A percentile compares a stretch with the other conserved stretches of the same genome.
Conservation (phyloP, 2,797 vertebrate genomes). For the Fistularia commersonii region DNA sequence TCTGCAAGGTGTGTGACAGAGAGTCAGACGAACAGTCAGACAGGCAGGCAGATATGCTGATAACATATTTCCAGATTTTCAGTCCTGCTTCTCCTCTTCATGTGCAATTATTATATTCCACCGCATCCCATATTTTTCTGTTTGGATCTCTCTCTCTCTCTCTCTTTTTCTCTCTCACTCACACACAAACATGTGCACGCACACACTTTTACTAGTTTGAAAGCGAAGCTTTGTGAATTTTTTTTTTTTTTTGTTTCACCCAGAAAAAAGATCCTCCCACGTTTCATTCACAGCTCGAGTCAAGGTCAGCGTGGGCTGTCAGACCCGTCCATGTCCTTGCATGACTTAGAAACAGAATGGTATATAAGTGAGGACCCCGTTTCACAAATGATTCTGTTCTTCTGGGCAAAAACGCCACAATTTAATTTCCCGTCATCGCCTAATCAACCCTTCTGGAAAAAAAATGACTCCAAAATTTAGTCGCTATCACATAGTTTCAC, state of each 20-base stretch:
- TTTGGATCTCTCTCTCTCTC: too few relatives aligned
- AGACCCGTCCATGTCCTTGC: conserved; percentile 55
- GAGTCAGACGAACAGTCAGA: conserved; percentile 52
- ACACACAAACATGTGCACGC: conserved; percentile 6
- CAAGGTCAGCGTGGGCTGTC: conserved; percentile 70
- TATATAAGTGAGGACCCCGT: too few relatives aligned
- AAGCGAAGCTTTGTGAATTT: conserved; percentile 61
- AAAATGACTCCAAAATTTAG: too few relatives aligned
- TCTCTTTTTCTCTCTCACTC: conserved; percentile 1
- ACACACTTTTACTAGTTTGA: conserved; percentile 46
- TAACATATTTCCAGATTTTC: conserved; percentile 51
- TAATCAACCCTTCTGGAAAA: too few relatives aligned
- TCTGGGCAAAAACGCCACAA: too few relatives aligned
- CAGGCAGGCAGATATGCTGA: conserved; percentile 54
- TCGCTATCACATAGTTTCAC: too few relatives aligned
- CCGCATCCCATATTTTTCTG: conserved; percentile 15
- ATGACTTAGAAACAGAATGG: conserved; percentile 17
- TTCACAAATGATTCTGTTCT: too few relatives aligned
- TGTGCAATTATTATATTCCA: conserved; percentile 14
- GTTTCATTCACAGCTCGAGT: conserved; percentile 67
- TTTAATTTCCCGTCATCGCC: too few relatives aligned
- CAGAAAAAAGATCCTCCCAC: conserved; percentile 69
- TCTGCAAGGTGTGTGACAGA: conserved; percentile 66
- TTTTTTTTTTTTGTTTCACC: conserved; percentile 10
- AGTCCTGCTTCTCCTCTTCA: conserved; percentile 13